These are phyloP conservation scores for Limenitis camilla DNA, from an alignment of 2,888 invertebrate species.

Conservation along the genomic window DNA sequence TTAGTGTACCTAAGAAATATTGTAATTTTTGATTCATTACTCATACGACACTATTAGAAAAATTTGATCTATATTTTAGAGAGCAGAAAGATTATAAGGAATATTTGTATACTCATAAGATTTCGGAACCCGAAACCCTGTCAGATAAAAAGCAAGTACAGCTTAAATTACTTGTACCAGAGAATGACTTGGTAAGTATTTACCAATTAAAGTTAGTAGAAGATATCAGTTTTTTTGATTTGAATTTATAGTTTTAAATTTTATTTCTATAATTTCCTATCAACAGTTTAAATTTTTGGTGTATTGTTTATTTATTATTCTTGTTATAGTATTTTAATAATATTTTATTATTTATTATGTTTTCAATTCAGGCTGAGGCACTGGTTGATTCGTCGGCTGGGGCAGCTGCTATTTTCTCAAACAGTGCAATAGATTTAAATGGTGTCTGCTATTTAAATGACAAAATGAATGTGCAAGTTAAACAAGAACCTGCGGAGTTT, in stretches of 20 bases:
- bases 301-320: too few species aligned
- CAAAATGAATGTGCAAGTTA: conserved; percentile 70
- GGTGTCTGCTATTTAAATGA: conserved; percentile 88
- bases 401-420: conserved; percentile 86
- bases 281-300: too few species aligned
- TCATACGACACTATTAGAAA: neutral
- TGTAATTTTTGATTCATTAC: too few species aligned
- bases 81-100: conserved; percentile 59
- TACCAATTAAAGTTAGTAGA: neutral
- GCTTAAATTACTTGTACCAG: conserved; percentile 56
- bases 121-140: conserved; percentile 42
- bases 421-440: conserved; percentile 88
- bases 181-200: conserved; percentile 48
- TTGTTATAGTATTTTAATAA: neutral
- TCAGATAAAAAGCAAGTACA: conserved; percentile 49
- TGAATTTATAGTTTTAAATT: neutral
- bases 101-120: conserved; percentile 38
- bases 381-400: conserved; percentile 77
- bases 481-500: conserved; percentile 55
- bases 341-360: neutral
- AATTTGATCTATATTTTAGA: conserved; percentile 29
- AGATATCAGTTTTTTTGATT: too few species aligned
- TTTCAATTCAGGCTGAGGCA: conserved; percentile 45
- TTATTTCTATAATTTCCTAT: too few species aligned
- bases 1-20: too few species aligned